phyloP scores from a whole-genome alignment of 2,113 vertebrate genomes.

The Ceratotherium simum region DNA sequence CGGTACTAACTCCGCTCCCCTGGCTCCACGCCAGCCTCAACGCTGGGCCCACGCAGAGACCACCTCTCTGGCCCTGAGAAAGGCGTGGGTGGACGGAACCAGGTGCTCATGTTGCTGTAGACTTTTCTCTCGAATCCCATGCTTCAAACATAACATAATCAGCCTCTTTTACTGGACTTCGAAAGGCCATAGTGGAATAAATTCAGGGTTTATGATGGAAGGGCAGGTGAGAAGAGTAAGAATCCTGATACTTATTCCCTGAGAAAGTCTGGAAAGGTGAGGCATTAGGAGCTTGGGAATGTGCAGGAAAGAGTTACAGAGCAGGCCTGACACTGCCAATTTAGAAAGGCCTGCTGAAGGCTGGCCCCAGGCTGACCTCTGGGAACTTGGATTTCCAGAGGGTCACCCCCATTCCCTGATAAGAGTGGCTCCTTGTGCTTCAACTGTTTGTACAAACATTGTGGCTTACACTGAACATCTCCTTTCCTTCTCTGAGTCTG shows the following conservation, averaged over 20 bases:
- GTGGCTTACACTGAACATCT: neutral
- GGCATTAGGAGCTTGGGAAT: neutral
- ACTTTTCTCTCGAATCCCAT: neutral
- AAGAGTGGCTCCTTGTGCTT: neutral
- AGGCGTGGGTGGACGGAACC: conserved; percentile 37
- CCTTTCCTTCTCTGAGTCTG: neutral
- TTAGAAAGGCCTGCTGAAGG: neutral
- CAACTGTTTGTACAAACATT: neutral
- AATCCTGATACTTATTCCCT: neutral
- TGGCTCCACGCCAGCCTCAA: neutral
- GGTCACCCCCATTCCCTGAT: neutral
- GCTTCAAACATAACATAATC: neutral
- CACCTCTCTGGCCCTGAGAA: conserved; percentile 59
- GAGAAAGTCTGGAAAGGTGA: neutral
- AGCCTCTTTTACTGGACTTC: neutral
- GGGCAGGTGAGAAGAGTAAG: neutral
- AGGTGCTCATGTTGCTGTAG: neutral
- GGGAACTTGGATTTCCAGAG: neutral
- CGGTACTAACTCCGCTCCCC: neutral
- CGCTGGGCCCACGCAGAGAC: neutral
- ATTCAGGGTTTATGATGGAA: neutral
- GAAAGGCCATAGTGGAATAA: neutral
- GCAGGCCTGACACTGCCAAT: neutral
- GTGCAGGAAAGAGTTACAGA: neutral
- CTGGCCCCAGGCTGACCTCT: neutral